Evolutionary conservation across 2,113 vertebrate species (phyloP).

Genomic region (Ageneiosus marmoratus): DNA sequence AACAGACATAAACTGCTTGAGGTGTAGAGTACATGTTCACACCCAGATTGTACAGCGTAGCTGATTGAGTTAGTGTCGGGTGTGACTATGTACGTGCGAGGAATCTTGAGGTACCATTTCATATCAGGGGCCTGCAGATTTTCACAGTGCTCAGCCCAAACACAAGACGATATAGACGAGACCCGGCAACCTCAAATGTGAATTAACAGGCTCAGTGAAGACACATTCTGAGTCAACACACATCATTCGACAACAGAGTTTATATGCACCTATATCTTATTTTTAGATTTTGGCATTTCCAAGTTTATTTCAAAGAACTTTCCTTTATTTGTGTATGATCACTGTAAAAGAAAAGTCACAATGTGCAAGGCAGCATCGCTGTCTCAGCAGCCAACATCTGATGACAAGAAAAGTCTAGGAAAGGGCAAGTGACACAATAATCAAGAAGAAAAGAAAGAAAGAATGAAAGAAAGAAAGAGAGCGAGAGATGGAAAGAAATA

Average conservation of each 20-base stretch:
- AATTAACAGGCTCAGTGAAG: conserved; percentile 19
- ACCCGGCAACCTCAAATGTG: background rate
- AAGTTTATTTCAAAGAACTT: background rate
- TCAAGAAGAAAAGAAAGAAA: background rate
- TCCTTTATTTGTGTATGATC: background rate
- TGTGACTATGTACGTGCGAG: conserved; percentile 8
- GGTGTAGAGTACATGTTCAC: conserved; percentile 48
- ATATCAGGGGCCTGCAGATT: conserved; percentile 44
- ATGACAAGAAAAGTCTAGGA: background rate
- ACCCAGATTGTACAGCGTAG: conserved; percentile 40
- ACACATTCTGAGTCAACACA: background rate
- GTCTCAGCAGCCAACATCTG: background rate
- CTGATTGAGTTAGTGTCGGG: conserved; percentile 54
- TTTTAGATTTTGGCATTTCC: background rate
- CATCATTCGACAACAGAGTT: conserved; percentile 19
- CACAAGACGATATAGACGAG: background rate
- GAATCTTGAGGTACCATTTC: background rate
- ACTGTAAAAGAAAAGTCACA: background rate
- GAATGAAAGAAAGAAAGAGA: background rate
- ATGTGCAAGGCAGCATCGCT: background rate
- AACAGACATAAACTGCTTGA: conserved; percentile 44
- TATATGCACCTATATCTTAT: background rate
- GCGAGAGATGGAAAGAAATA: conserved; percentile 41
- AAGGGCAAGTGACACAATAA: background rate
- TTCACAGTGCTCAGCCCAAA: conserved; percentile 31